These are phyloP conservation scores for Ypsolopha scabrella DNA, from an alignment of 2,888 invertebrate genomes.

Conservation along the genomic window DNA sequence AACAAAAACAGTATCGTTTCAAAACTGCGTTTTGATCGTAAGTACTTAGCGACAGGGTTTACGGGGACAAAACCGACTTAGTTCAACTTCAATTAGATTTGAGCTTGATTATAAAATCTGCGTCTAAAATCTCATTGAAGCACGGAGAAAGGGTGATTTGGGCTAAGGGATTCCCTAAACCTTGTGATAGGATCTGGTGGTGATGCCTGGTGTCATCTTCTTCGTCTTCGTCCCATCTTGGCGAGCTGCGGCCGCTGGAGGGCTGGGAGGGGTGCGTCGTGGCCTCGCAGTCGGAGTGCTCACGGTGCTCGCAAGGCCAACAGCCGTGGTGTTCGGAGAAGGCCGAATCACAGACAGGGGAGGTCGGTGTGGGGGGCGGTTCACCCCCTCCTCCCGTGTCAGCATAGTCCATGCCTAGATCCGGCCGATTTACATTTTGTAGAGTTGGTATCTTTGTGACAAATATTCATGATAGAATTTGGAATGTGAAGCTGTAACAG, in stretches of 20 bases:
- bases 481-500: no score
- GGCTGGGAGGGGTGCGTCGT: slow-evolving; percentile 45
- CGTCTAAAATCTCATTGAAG: no score
- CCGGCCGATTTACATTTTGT: neutral
- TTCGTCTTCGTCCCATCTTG: slow-evolving; percentile 58
- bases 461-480: neutral
- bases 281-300: slow-evolving; percentile 42
- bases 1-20: no score
- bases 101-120: no score
- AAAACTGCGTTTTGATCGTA: no score
- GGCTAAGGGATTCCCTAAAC: slow-evolving; percentile 30
- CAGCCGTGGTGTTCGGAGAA: slow-evolving; percentile 63
- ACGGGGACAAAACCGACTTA: no score
- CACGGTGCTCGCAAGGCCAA: slow-evolving; percentile 56
- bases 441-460: neutral
- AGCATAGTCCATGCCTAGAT: slow-evolving; percentile 54
- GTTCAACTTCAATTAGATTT: no score
- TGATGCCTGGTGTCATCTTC: slow-evolving; percentile 51
- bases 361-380: slow-evolving; percentile 59
- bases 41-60: no score
- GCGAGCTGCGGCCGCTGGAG: slow-evolving; percentile 60
- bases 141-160: no score
- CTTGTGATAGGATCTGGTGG: slow-evolving; percentile 44
- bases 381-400: slow-evolving; percentile 56
- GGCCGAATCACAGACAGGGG: slow-evolving; percentile 62